phyloP scores from a whole-genome alignment of 1,140 invertebrate species.

The Drosophila littoralis region DNA sequence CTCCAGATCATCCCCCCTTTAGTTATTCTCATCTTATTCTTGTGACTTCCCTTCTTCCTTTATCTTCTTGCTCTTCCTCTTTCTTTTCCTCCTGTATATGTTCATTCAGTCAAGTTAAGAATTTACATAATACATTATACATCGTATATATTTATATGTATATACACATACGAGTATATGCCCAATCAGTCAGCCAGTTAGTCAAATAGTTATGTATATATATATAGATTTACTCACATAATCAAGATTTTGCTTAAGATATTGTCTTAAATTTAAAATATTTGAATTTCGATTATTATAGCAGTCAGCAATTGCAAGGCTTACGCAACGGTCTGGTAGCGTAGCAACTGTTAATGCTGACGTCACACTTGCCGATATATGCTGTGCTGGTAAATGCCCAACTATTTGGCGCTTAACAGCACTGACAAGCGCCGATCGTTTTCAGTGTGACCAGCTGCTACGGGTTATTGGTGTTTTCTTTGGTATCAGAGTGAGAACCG shows the following conservation, averaged over 20 bases:
- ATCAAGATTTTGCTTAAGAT: not conserved
- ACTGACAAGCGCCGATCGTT: conserved; percentile 26
- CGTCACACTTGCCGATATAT: not conserved
- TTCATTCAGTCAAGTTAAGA: no score
- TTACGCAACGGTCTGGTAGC: conserved; percentile 2
- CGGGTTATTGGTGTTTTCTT: conserved; percentile 15
- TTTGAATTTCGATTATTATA: not conserved
- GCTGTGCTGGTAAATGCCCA: not conserved
- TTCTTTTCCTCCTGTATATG: no score
- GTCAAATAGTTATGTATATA: no score
- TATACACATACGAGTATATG: no score
- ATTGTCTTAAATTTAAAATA: not conserved
- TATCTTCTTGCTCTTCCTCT: no score
- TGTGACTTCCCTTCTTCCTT: no score
- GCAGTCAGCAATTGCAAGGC: not conserved
- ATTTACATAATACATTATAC: no score
- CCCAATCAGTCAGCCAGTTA: no score
- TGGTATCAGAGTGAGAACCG: conserved; percentile 28
- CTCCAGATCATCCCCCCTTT: no score
- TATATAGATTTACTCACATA: no score
- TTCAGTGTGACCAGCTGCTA: conserved; percentile 13
- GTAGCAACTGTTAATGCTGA: not conserved
- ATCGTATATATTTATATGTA: no score
- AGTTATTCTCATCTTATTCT: no score
- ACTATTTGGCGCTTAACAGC: not conserved